Conservation (phyloP, 2,797 vertebrate species). For the Catharus ustulatus region DNA sequence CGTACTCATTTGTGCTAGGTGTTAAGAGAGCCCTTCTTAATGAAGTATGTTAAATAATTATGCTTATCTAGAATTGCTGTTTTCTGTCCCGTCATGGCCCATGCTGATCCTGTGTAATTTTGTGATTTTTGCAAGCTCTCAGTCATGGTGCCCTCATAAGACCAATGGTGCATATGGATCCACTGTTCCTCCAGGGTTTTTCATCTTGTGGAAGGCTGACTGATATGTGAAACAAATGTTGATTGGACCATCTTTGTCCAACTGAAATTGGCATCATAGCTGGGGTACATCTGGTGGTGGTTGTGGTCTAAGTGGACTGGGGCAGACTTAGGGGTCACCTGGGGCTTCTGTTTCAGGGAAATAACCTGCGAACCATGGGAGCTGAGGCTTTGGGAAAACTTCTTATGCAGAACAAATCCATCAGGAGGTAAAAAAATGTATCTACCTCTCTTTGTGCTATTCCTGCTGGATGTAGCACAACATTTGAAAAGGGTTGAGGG, state of each 20-base stretch:
- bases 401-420: slow-evolving; percentile 85
- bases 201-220: background rate
- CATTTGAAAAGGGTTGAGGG: background rate
- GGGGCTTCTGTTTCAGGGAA: slow-evolving; percentile 81
- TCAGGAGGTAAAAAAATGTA: slow-evolving; percentile 81
- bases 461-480: background rate
- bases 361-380: slow-evolving; percentile 86
- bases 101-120: background rate
- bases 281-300: background rate
- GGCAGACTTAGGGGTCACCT: background rate
- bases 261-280: accelerated
- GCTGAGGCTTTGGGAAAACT: slow-evolving; percentile 87
- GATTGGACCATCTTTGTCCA: background rate
- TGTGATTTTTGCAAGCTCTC: background rate
- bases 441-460: background rate
- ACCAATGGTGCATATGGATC: background rate
- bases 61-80: background rate
- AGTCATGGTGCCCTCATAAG: background rate
- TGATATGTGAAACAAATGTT: accelerated
- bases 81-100: accelerated
- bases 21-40: background rate
- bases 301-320: background rate
- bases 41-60: background rate
- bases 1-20: background rate
- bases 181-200: background rate